phyloP scores from a whole-genome alignment of 2,113 vertebrate genomes.

The Sapajus apella region DNA sequence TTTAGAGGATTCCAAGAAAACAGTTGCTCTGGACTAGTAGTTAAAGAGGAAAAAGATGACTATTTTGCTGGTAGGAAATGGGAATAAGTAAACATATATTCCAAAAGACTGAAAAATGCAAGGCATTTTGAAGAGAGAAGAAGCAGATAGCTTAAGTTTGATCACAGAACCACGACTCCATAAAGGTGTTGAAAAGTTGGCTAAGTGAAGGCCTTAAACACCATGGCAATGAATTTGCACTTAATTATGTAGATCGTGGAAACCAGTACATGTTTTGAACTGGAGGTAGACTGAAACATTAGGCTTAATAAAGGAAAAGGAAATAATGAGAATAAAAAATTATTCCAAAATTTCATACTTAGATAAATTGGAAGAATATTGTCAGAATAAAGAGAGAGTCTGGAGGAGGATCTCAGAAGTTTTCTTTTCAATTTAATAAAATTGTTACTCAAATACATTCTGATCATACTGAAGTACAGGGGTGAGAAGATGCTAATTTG shows the following conservation, averaged over 20 bases:
- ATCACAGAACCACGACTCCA: not conserved
- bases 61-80: not conserved
- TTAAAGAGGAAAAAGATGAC: not conserved
- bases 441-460: not conserved
- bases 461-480: not conserved
- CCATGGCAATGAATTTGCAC: not conserved
- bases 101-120: not conserved
- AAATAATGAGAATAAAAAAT: not conserved
- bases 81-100: not conserved
- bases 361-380: not conserved
- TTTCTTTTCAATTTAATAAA: not conserved
- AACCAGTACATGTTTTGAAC: not conserved
- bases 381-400: not conserved
- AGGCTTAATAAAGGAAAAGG: not conserved
- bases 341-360: not conserved
- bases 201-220: not conserved
- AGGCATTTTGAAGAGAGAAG: not conserved
- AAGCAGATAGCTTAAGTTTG: not conserved
- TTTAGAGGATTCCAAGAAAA: slow-evolving; percentile 3
- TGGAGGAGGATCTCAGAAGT: not conserved
- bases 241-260: not conserved
- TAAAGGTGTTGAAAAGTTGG: not conserved
- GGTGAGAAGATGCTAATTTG: not conserved
- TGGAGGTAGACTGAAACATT: not conserved
- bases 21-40: not conserved